Base-by-base conservation (phyloP, 2,797 vertebrate genomes). In the Peromyscus eremicus region DNA sequence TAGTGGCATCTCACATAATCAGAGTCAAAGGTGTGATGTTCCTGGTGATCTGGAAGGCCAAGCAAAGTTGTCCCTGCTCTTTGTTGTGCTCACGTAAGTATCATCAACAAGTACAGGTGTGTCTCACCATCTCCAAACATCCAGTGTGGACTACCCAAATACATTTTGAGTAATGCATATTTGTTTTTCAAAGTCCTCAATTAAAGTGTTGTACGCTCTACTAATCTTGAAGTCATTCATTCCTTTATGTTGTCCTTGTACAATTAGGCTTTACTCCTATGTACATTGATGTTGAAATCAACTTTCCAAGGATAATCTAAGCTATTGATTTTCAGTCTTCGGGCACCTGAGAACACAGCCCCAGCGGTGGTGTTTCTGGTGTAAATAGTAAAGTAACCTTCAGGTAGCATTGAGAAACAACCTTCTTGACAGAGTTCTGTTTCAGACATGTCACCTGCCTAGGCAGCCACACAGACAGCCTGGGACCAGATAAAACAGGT, bases 261-360 rank as follows among this genome's bases (percentile, higher is more conserved):
- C n/a, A 60, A 19, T 23, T 25, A 70, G 37, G 7, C 16, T 73
- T 17, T n/a, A 4, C 9, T 37, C 10, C 23, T 40, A 13, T 4
- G 29, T 10, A 32, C 11, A 85, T 1, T 25, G 19, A 62, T 92
- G 68, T 27, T 64, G 37, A 64, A 25, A 3, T 19, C 37, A 34
- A 49, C 40, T 25, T 49, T 66, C 27, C 37, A 57, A 17, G 6
- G 6, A 16, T 12, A 57, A 21, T 81, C 25, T 32, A 8, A 86
- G 29, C 16, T 81, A 57, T 6, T 49, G 43, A 37, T n/a, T 66
- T 95, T 14, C 6, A 25, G 0, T 82, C 55, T 12, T 43, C 2
- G 11, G 14, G 3, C 12, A 68, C 46, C 17, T 25, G 6, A 55
- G 57, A 1, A 0, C 4, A 52, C 5, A 64, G 3, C 3, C 43